Evolutionary conservation across 2,113 vertebrate genomes (phyloP), one percentile per base, ranked within the genome.

Genomic region (Setophaga petechia): DNA sequence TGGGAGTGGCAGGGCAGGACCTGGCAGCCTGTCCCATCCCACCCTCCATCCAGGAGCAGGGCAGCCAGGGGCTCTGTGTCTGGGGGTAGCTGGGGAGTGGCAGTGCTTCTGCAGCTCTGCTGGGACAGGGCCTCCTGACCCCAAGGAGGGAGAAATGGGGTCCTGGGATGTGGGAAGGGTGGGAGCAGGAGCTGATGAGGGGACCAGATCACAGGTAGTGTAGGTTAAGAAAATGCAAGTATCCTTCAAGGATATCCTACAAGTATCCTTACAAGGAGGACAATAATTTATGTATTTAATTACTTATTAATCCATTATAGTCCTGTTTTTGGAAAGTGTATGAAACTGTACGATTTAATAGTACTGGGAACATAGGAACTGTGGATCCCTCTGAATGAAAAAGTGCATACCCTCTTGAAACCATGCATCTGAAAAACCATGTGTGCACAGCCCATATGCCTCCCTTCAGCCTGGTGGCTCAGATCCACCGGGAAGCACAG

Each of bases 381-480:
- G 23, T 7, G 24, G 6, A 63, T 7, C 8, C 8, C 8, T 67
- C 35, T 74, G n/a, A 52, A 61, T 41, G 67, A 15, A 59, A 54
- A 77, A 11, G 11, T 15, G 19, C 16, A 59, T 13, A 58, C 7
- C 9, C 2, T 27, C 17, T 39, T 55, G 44, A 77, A 31, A 31
- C 31, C 25, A 11, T 5, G 12, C 14, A 62, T 23, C 49, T 84
- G 65, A 78, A 78, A 86, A 75, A 24, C 39, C 35, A n/a, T 0
- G 0, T 16, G 17, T 71, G 65, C 39, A 35, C 0, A 0, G 30
- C 10, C 33, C 75, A 31, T 39, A 23, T 39, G 24, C 27, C 35
- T 73, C 30, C 30, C 9, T 67, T 77, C 15, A 6, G 3, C 10
- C 55, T 46, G 7, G 5, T 46, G 30, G 19, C 30, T 81, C 68